Evolutionary conservation across 2,113 vertebrate genomes (phyloP), one percentile per base, ranked within the genome.

Genomic region (Geothlypis trichas): DNA sequence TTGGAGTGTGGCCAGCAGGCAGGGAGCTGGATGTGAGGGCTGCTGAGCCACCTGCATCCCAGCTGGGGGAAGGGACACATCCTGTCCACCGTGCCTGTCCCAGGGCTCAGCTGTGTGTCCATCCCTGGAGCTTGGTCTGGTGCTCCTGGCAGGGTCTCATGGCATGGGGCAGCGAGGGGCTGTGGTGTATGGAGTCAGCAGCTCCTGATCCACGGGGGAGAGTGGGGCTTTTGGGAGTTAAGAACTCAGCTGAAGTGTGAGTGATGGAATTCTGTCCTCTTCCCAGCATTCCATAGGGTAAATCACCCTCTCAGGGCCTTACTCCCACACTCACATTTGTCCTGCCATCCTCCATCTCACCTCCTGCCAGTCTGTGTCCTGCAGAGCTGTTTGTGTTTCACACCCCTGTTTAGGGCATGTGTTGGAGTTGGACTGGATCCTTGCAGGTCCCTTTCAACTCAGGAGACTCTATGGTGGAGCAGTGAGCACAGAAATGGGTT

Each of bases 281-380:
- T 66, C 7, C 5, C 22, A 65, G 19, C 14, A 52, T 7, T 13
- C 14, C 1, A 0, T 5, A 26, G 8, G 7, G 23, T n/a, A 85
- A 92, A 80, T 59, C 47, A 52, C 7, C 5, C 17, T 20, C 27
- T 61, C 35, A 65, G 33, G 23, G 6, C 27, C 61, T 78, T 61
- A 12, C 2, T 55, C 30, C 39, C 31, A 42, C 15, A 2, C 20
- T 87, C 26, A 17, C 0, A 0, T 66, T 67, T 89, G 24, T 71
- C 26, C 66, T 79, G 73, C 31, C 39, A 54, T 89, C 55, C 20
- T 84, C 61, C 26, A 22, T 17, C 65, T 77, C 28, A 11, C 22
- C 16, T 63, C 24, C 49, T 87, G 47, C n/a, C 55, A 54, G 19
- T 21, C 44, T 31, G 4, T 14, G 23, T 8, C n/a, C n/a, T 30